A percentile compares a stretch with the other conserved stretches of the same genome.
Conservation (phyloP, 2,113 vertebrate species). For the Bufo gargarizans region DNA sequence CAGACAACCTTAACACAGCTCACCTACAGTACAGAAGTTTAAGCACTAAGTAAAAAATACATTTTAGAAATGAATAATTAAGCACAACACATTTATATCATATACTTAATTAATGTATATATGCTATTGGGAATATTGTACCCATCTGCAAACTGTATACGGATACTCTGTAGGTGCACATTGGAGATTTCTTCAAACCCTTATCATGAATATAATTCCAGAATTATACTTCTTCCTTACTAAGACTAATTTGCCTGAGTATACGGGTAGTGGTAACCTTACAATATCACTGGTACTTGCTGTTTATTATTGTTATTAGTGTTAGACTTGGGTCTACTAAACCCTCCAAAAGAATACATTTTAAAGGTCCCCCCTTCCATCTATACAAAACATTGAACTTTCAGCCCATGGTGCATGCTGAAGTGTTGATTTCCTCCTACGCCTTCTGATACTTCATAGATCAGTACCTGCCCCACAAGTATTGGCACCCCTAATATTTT, state of each 20-base stretch:
- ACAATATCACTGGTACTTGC: too few species aligned
- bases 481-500: too few species aligned
- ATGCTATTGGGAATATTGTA: not conserved
- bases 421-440: too few species aligned
- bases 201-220: not conserved
- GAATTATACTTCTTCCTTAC: not conserved
- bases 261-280: not conserved
- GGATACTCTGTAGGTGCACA: not conserved
- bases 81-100: not conserved
- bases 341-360: too few species aligned
- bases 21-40: slow-evolving; percentile 77
- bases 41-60: not conserved
- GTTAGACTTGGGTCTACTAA: too few species aligned
- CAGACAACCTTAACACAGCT: slow-evolving; percentile 78
- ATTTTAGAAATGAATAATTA: not conserved
- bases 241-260: not conserved
- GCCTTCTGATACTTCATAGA: too few species aligned
- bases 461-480: too few species aligned
- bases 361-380: too few species aligned
- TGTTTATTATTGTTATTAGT: too few species aligned
- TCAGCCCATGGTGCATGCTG: too few species aligned
- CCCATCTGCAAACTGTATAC: not conserved
- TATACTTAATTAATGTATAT: not conserved
- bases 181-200: not conserved
- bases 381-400: too few species aligned